A percentile compares a stretch with the other conserved stretches of the same genome.
phyloP scores from a whole-genome alignment of 2,888 invertebrate genomes.

The Osedax frankpressi region DNA sequence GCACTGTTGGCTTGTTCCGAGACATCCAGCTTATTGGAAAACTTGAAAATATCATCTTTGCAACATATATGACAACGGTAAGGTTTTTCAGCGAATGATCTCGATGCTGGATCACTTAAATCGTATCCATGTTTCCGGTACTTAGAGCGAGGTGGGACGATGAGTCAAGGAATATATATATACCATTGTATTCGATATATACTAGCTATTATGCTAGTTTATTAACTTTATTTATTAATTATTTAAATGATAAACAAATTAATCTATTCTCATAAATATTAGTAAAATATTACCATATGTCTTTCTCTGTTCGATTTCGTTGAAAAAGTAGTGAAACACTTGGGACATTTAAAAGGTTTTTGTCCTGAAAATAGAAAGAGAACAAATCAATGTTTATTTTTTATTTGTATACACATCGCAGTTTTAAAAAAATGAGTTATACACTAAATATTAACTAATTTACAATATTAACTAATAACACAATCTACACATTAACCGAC shows the following conservation, averaged over 20 bases:
- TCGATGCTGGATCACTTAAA: constrained; percentile 50
- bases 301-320: constrained; percentile 95
- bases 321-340: constrained; percentile 81
- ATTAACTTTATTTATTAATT: too few relatives aligned
- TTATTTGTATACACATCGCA: background rate
- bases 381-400: constrained; percentile 15
- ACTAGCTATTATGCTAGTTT: too few relatives aligned
- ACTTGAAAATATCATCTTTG: constrained; percentile 67
- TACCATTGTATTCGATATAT: background rate
- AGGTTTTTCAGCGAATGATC: constrained; percentile 49
- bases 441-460: background rate
- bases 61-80: constrained; percentile 88
- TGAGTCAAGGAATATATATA: constrained; percentile 27
- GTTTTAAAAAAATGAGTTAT: background rate
- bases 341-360: constrained; percentile 86
- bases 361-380: constrained; percentile 50
- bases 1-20: background rate
- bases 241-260: too few relatives aligned
- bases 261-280: too few relatives aligned
- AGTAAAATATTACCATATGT: too few relatives aligned
- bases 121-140: constrained; percentile 45
- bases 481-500: constrained; percentile 27
- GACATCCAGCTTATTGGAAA: constrained; percentile 43
- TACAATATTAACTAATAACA: too few relatives aligned
- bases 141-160: background rate